Evolutionary conservation across 2,113 vertebrate genomes (phyloP), one percentile per base, ranked within the genome.

Genomic region (Ptilonorhynchus violaceus): DNA sequence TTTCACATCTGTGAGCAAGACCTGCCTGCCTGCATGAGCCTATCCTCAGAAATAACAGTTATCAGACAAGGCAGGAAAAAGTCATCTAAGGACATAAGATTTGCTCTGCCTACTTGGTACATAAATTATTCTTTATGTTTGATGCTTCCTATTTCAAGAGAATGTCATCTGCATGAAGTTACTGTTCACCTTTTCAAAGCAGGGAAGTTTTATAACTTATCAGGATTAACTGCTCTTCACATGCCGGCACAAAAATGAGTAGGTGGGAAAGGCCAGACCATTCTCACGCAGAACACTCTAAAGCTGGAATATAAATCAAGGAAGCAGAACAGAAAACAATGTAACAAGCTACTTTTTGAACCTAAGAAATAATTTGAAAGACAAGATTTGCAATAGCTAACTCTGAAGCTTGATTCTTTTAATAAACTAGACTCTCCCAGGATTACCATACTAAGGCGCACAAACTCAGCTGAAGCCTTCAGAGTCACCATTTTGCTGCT

Each of bases 1-100:
- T 85, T 82, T 88, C 75, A 92, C 49, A 68, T 79, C 78, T 76
- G 79, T 56, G 63, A 85, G 24, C 74, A 85, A 83, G 91, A 93
- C 72, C 62, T 80, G 41, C 58, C 76, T 39, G n/a, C 42, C 64
- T 69, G 42, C 52, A 42, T 81, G 67, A 79, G 49, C 17, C 39
- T 68, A 56, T 64, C 63, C 39, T 93, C 58, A 53, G 67, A 75
- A 69, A 42, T 52, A n/a, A 58, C 1, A 2, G 7, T 47, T 66
- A 53, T 9, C 35, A 56, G 53, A 55, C 11, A 17, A 73, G 20
- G 44, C 53, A 79, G 75, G 20, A 42, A 50, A 53, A 82, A 85
- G 68, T 76, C 49, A 79, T 33, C 28, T 10, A n/a, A 77, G 58
- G 78, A 80, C 63, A 42, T 8, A 14, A 56, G 42, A 42, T 31